A percentile compares a stretch with the other conserved stretches of the same genome.
Evolutionary conservation across 2,113 vertebrate species (phyloP).

Genomic region (Setophaga kirtlandii): DNA sequence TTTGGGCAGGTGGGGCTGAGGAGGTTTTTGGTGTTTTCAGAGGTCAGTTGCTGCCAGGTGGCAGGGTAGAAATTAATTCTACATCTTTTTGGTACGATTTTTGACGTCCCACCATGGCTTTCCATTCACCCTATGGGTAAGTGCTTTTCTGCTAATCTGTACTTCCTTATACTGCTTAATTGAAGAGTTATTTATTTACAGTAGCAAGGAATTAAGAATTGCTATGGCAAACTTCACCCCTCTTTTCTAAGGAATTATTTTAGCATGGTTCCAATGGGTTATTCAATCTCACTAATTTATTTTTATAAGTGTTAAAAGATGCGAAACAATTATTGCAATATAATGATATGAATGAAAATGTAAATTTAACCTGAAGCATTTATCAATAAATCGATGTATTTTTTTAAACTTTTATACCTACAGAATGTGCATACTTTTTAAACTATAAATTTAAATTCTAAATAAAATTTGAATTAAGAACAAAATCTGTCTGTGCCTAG

Average conservation of each 20-base stretch:
- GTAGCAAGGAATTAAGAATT: conserved; percentile 28
- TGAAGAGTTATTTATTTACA: conserved; percentile 74
- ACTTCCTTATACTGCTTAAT: conserved; percentile 49
- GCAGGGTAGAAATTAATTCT: neutral
- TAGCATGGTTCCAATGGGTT: conserved; percentile 45
- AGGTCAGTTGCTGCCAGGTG: neutral
- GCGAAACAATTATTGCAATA: conserved; percentile 53
- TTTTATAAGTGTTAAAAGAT: conserved; percentile 65
- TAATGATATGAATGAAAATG: conserved; percentile 67
- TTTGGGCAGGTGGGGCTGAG: neutral
- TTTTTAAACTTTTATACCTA: conserved; percentile 73
- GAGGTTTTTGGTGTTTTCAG: neutral
- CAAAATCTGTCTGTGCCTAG: conserved; percentile 3
- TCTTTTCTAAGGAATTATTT: conserved; percentile 63
- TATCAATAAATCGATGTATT: conserved; percentile 72
- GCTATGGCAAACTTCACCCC: neutral
- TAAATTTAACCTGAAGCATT: conserved; percentile 71
- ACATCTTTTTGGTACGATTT: neutral
- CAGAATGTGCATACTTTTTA: conserved; percentile 70
- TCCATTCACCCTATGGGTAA: neutral
- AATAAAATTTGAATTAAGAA: conserved; percentile 71
- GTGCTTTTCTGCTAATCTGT: conserved; percentile 8
- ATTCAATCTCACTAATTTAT: conserved; percentile 73
- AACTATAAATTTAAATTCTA: conserved; percentile 67
- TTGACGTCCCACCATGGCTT: neutral